Conservation (phyloP, 2,797 vertebrate species). For the Microctenopoma steveboyesi region DNA sequence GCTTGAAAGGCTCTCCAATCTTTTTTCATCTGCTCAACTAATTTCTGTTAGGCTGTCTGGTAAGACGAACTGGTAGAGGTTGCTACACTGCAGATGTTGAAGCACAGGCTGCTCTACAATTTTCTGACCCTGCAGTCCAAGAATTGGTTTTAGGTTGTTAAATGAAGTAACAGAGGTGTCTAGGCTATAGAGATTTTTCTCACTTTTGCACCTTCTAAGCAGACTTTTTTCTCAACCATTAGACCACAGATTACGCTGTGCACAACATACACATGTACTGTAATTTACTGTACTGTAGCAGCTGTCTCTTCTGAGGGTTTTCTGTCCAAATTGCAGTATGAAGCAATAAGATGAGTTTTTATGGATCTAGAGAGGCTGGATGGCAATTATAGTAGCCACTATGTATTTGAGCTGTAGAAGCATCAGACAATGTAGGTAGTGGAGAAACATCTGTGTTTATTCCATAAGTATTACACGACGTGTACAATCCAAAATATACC, state of each 20-base stretch:
- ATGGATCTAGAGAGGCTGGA: constrained; percentile 33
- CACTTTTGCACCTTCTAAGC: constrained; percentile 17
- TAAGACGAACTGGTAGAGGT: constrained; percentile 52
- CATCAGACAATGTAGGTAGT: constrained; percentile 34
- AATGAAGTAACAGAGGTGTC: constrained; percentile 12
- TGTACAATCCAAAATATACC: constrained; percentile 47
- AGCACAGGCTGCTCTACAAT: constrained; percentile 45
- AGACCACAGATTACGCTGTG: constrained; percentile 16
- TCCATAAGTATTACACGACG: constrained; percentile 47
- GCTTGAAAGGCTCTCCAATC: constrained; percentile 60
- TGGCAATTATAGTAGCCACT: constrained; percentile 13
- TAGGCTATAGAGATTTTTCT: constrained; percentile 12
- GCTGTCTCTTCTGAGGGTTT: constrained; percentile 10
- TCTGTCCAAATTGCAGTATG: constrained; percentile 21
- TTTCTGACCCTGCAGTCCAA: constrained; percentile 37
- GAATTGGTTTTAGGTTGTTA: constrained; percentile 50
- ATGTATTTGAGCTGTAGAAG: constrained; percentile 28
- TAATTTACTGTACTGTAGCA: constrained; percentile 1
- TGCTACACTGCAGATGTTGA: constrained; percentile 57
- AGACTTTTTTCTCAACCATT: constrained; percentile 21
- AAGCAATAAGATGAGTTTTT: constrained; percentile 31
- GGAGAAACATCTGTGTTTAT: constrained; percentile 60
- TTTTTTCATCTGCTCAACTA: constrained; percentile 63
- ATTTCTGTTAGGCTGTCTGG: constrained; percentile 60
- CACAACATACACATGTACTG: constrained; percentile 6